Evolutionary conservation across 2,888 invertebrate species (phyloP).

Genomic region (Fragum whitleyi): DNA sequence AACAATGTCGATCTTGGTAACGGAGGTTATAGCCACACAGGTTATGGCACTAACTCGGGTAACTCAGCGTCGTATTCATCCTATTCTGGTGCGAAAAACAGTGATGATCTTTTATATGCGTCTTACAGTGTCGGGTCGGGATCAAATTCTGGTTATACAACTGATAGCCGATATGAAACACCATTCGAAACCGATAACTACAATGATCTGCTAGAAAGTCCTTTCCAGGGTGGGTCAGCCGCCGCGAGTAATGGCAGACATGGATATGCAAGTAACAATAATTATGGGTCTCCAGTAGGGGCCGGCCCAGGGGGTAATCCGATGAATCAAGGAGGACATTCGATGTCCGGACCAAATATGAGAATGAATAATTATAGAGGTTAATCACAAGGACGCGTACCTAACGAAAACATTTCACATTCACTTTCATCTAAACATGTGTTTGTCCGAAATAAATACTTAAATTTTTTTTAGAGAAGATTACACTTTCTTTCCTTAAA

Average conservation of each 20-base stretch:
- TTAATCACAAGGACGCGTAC: not conserved
- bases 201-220: slow-evolving; percentile 50
- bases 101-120: not conserved
- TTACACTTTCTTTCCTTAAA: too few relatives aligned
- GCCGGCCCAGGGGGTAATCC: slow-evolving; percentile 38
- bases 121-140: slow-evolving; percentile 1
- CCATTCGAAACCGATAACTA: slow-evolving; percentile 57
- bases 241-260: not conserved
- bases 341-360: slow-evolving; percentile 6
- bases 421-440: too few relatives aligned
- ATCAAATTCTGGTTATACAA: not conserved
- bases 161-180: slow-evolving; percentile 42
- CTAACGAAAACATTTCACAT: too few relatives aligned
- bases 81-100: slow-evolving; percentile 15
- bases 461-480: too few relatives aligned
- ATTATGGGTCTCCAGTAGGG: not conserved
- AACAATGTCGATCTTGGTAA: slow-evolving; percentile 10
- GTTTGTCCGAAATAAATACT: too few relatives aligned
- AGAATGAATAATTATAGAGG: slow-evolving; percentile 5
- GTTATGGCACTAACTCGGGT: slow-evolving; percentile 2
- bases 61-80: not conserved
- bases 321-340: slow-evolving; percentile 35
- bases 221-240: slow-evolving; percentile 35
- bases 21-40: not conserved
- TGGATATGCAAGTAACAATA: not conserved